These are phyloP conservation scores for Theristicus caerulescens DNA, from an alignment of 2,113 vertebrate genomes.

Conservation along the genomic window DNA sequence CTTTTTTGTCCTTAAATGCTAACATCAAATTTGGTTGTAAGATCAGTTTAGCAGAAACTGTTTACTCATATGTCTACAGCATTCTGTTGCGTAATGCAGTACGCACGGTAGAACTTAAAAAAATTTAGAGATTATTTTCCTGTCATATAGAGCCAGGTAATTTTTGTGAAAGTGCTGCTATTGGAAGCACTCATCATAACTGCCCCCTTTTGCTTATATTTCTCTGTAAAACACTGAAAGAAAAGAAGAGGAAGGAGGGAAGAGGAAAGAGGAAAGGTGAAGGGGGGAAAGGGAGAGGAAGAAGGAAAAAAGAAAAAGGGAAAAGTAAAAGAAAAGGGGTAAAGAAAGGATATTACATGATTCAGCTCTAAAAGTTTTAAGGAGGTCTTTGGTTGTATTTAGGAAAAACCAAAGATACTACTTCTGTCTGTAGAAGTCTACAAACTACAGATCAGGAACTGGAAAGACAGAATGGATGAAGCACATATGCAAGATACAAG, in stretches of 20 bases:
- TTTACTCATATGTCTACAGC: neutral
- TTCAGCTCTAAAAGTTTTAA: neutral
- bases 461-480: neutral
- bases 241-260: neutral
- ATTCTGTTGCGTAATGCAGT: neutral
- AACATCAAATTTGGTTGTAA: neutral
- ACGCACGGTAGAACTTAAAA: neutral
- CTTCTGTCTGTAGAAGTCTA: neutral
- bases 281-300: neutral
- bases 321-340: neutral
- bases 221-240: neutral
- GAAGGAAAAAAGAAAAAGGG: neutral
- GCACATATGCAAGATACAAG: neutral
- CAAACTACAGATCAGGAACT: neutral
- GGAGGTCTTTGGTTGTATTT: neutral
- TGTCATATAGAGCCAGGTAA: neutral
- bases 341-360: neutral
- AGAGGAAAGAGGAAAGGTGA: too few relatives aligned
- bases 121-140: neutral
- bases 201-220: neutral
- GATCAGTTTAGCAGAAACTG: neutral
- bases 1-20: neutral
- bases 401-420: neutral
- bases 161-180: neutral
- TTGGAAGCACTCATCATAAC: neutral